Evolutionary conservation across 2,797 vertebrate species (phyloP).

Genomic region (Euthynnus affinis): DNA sequence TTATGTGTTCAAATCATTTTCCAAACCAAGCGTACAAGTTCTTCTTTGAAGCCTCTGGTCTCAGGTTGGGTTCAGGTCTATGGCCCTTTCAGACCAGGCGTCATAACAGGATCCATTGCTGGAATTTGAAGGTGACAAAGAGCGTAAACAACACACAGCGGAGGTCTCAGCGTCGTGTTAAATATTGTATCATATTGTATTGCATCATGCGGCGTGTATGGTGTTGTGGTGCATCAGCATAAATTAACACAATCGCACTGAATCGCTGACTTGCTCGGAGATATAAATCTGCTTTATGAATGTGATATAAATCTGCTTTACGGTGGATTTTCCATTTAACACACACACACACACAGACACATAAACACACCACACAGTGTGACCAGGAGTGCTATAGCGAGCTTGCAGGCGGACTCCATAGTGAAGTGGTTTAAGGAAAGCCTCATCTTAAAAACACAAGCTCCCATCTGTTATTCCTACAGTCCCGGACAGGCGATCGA

Average conservation of each 20-base stretch:
- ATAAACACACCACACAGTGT: conserved; percentile 1
- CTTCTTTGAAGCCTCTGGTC: no score
- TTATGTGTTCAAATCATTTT: no score
- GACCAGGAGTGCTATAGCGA: neutral
- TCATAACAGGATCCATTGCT: no score
- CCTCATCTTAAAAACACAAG: conserved; percentile 47
- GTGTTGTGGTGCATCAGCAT: conserved; percentile 39
- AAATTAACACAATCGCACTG: conserved; percentile 36
- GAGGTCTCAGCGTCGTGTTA: neutral
- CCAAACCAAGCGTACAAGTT: no score
- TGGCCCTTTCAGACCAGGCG: no score
- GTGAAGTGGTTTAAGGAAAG: conserved; percentile 52
- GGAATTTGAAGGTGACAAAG: neutral
- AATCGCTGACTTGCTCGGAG: conserved; percentile 52
- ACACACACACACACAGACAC: conserved; percentile 14
- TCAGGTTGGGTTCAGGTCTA: no score
- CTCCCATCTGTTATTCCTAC: conserved; percentile 64
- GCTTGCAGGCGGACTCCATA: conserved; percentile 16
- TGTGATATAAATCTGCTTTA: conserved; percentile 62
- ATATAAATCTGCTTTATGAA: conserved; percentile 70
- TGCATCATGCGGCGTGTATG: no score
- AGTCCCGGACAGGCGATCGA: conserved; percentile 65
- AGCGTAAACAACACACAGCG: neutral
- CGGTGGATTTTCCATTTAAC: conserved; percentile 30
- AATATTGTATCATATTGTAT: conserved; percentile 2